Evolutionary conservation across 2,888 invertebrate genomes (phyloP).

Genomic region (Clitarchus hookeri): DNA sequence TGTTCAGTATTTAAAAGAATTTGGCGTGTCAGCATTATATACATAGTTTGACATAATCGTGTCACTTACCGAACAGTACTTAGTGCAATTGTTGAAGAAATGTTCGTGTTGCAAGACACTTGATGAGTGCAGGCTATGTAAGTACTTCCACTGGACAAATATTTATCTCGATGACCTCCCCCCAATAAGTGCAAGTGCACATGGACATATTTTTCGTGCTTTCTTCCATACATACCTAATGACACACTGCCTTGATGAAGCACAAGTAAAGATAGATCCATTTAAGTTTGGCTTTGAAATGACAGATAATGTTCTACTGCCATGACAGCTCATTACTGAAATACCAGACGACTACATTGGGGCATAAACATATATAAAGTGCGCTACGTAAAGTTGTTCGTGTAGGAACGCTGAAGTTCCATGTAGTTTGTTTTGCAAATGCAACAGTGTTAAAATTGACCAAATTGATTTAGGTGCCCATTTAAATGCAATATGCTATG

Average conservation of each 20-base stretch:
- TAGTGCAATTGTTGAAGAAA: conserved; percentile 6
- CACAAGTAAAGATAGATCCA: not conserved
- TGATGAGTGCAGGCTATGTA: not conserved
- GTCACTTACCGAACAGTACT: not conserved
- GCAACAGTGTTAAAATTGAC: no score
- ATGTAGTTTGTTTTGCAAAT: no score
- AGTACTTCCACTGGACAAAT: not conserved
- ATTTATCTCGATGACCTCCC: not conserved
- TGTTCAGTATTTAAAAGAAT: not conserved
- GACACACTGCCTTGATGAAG: not conserved
- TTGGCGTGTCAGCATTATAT: not conserved
- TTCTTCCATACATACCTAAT: not conserved
- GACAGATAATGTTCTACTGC: not conserved
- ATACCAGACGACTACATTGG: no score
- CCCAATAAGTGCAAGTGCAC: not conserved
- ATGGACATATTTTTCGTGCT: not conserved
- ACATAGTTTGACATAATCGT: not conserved
- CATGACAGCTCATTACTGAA: not conserved
- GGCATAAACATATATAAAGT: no score
- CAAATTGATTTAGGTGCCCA: no score
- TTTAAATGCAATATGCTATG: no score
- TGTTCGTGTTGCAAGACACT: not conserved
- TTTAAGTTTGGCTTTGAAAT: not conserved
- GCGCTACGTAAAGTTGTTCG: no score
- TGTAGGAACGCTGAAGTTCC: no score